phyloP scores from a whole-genome alignment of 2,888 invertebrate genomes.

The Zelleria hepariella region DNA sequence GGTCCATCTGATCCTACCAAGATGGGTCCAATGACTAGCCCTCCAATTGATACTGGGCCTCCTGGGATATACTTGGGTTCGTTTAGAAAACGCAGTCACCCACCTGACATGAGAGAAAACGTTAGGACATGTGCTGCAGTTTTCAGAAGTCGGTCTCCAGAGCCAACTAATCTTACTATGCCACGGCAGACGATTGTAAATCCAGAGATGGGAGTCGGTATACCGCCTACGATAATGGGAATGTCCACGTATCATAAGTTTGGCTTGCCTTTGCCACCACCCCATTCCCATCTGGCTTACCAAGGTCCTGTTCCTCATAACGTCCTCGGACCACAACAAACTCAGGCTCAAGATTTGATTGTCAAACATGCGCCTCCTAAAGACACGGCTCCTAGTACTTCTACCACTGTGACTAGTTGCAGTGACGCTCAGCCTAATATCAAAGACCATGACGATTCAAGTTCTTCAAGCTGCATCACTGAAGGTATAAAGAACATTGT shows the following conservation, averaged over 20 bases:
- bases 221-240: conserved; percentile 51
- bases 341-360: conserved; percentile 66
- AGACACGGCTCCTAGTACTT: conserved; percentile 47
- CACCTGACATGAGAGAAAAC: conserved; percentile 62
- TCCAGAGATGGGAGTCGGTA: conserved; percentile 42
- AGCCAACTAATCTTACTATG: conserved; percentile 64
- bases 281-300: conserved; percentile 56
- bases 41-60: conserved; percentile 59
- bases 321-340: conserved; percentile 60
- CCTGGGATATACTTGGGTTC: conserved; percentile 62
- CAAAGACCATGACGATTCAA: conserved; percentile 40
- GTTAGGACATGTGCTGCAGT: conserved; percentile 51
- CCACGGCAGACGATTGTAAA: conserved; percentile 46
- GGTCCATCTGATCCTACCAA: conserved; percentile 50
- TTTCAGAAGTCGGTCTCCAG: conserved; percentile 59
- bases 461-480: conserved; percentile 46
- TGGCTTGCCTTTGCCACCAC: conserved; percentile 59
- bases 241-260: conserved; percentile 67
- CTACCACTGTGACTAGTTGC: conserved; percentile 51
- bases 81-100: conserved; percentile 71
- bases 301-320: conserved; percentile 46
- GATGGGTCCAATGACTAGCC: conserved; percentile 51
- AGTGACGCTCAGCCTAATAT: conserved; percentile 34
- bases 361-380: conserved; percentile 67
- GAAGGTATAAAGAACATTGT: conserved; percentile 67